Evolutionary conservation across 2,797 vertebrate genomes (phyloP).

Genomic region (Lepilemur septentrionalis): DNA sequence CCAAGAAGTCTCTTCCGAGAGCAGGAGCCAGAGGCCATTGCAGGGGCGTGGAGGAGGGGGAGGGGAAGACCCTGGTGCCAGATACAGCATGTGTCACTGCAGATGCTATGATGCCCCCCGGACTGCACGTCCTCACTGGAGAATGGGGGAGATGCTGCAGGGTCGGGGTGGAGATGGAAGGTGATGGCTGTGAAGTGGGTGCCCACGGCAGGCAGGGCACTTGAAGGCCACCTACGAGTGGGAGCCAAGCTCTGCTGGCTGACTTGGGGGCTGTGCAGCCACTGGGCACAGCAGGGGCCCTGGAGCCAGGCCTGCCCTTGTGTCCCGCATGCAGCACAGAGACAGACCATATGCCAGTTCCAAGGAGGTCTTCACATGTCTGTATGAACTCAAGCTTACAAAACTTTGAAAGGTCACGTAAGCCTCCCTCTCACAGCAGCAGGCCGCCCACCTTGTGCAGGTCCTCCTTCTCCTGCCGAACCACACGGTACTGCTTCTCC

Average conservation of each 20-base stretch:
- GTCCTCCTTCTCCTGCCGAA: conserved; percentile 94
- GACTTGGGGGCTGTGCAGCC: neutral
- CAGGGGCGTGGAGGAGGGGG: rapidly evolving
- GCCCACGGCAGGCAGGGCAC: neutral
- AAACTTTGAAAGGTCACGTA: rapidly evolving
- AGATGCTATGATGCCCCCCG: rapidly evolving
- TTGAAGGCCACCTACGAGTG: neutral
- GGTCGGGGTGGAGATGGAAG: rapidly evolving
- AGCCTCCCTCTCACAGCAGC: neutral
- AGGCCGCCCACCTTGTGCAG: conserved; percentile 90
- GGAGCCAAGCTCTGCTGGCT: neutral
- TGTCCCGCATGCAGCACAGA: neutral
- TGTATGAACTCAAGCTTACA: rapidly evolving
- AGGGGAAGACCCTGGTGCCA: neutral
- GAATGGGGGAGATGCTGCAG: neutral
- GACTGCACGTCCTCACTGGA: rapidly evolving
- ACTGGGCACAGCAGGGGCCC: neutral
- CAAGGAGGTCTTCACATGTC: rapidly evolving
- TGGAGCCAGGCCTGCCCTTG: rapidly evolving
- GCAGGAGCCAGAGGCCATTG: neutral
- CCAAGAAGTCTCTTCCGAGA: neutral
- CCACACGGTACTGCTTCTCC: conserved; percentile 92
- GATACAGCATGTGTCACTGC: rapidly evolving
- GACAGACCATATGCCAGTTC: too few species aligned
- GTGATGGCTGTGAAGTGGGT: rapidly evolving